Evolutionary conservation across 2,113 vertebrate genomes (phyloP), one percentile per base, ranked within the genome.

Genomic region (Oplegnathus fasciatus): DNA sequence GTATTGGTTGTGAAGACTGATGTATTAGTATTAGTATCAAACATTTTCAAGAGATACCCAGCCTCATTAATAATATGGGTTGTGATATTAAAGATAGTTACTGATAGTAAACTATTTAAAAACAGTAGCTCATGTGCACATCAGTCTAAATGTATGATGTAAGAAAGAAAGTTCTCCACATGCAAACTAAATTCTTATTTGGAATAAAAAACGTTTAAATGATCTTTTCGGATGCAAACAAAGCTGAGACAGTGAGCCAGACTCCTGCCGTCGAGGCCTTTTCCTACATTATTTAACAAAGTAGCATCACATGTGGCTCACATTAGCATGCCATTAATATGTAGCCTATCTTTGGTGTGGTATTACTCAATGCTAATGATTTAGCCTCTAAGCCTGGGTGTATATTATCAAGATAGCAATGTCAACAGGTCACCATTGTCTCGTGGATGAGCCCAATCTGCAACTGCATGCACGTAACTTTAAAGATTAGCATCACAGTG

Each of bases 401-500:
- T 83, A 79, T 88, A 79, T 85, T 87, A 83, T 91, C 71, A 82
- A 61, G 66, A 86, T 58, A n/a, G 78, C 77, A 69, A 79, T 54
- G 83, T 91, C 92, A 92, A 93, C 88, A 89, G 90, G 91, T 89
- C 37, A 15, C 90, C 83, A 91, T 94, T 95, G 90, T 95, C 84
- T 84, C 30, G 1, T 65, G 78, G 66, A 83, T 71, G 84, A 86
- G 46, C 85, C 78, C 84, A 66, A 87, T 92, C 90, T 93, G 71
- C 92, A 89, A 81, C 86, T 92, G 81, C 86, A 88, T 91, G 75
- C 86, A 90, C 9, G 8, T 55, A 67, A 68, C 86, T 88, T 78
- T 64, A 54, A 62, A 88, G 92, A 95, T 96, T 92, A 95, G 73
- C 93, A 94, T 93, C 85, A 93, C 88, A 91, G 69, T 93, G 77